Base-by-base conservation (phyloP, 2,888 invertebrate species). In the Polymixis lichenea region DNA sequence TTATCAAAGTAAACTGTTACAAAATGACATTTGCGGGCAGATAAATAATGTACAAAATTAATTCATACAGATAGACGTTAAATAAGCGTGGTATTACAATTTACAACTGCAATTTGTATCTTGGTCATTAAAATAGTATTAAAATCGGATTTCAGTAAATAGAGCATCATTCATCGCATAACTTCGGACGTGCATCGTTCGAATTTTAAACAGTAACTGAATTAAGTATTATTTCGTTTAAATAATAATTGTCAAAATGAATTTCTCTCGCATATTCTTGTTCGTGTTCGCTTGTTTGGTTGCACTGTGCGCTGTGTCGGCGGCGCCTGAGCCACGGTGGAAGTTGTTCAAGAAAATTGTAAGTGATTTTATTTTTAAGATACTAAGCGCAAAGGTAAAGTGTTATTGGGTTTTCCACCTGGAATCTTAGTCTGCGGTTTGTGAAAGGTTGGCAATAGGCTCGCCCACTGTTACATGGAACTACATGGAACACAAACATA, bases 191-290 rank as follows among this genome's bases (percentile, higher is more conserved):
- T n/a, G n/a, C 17, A 43, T n/a, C 64, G 43, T 43, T 17, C 5
- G n/a, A 19, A 43, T 64, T 43, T 43, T 19, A 15, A 38, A 38
- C 32, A 15, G 2, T 5, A 32, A 15, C 22, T 32, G 11, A 28
- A 22, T 32, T 61, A 13, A 61, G 22, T 60, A 22, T 53, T 22
- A 49, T n/a, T n/a, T n/a, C n/a, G n/a, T n/a, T n/a, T n/a, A 49
- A 49, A 32, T 9, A 66, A 70, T 46, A 66, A 49, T 28, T n/a
- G 0, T 5, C 19, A 71, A 46, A 67, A 66, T 93, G 93, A 92
- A 93, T 79, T 92, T 93, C 87, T 77, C 88, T 7, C 89, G 86
- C 56, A 72, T 93, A 62, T 87, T 93, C 92, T 77, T 83, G 17
- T 51, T 17, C 17, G 49, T 19, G 6, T 51, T 51, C 49, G 49